phyloP scores from a whole-genome alignment of 2,113 vertebrate genomes.

The Limanda limanda region DNA sequence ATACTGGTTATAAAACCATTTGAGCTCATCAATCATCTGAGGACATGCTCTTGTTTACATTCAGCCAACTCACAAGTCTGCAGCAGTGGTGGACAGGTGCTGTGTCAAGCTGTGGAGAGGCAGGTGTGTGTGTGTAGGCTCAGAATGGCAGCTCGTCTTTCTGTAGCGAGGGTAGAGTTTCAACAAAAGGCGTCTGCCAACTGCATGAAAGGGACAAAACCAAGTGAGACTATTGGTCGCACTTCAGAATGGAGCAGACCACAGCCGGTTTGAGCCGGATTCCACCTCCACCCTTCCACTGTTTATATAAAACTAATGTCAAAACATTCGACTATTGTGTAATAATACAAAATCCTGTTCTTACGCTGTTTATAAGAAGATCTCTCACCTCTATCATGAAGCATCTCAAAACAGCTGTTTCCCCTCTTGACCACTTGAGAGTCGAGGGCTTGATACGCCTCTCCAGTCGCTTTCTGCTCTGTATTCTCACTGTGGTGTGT shows the following conservation, averaged over 20 bases:
- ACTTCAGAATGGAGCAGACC: neutral
- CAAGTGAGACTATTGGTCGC: slow-evolving; percentile 5
- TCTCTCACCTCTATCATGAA: slow-evolving; percentile 9
- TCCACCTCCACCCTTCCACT: neutral
- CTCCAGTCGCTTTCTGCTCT: slow-evolving; percentile 1
- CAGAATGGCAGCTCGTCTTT: slow-evolving; percentile 60
- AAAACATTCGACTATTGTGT: slow-evolving; percentile 1
- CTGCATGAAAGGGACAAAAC: slow-evolving; percentile 9
- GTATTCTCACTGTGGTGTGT: slow-evolving; percentile 18
- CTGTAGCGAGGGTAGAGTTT: slow-evolving; percentile 47
- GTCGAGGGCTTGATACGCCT: neutral
- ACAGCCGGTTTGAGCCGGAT: neutral
- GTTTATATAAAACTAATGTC: slow-evolving; percentile 7
- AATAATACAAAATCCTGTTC: neutral
- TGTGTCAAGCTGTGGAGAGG: neutral
- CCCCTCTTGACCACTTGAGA: neutral
- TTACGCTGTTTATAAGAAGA: neutral
- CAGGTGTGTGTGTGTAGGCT: neutral
- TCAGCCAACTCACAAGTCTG: slow-evolving; percentile 1
- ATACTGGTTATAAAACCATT: neutral
- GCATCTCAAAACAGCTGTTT: slow-evolving; percentile 8
- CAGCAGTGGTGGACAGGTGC: slow-evolving; percentile 33
- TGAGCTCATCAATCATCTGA: neutral
- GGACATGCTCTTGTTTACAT: slow-evolving; percentile 5
- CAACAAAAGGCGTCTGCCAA: slow-evolving; percentile 40